Base-by-base conservation (phyloP, 2,888 invertebrate genomes). In the Amblyjoppa fuscipennis region DNA sequence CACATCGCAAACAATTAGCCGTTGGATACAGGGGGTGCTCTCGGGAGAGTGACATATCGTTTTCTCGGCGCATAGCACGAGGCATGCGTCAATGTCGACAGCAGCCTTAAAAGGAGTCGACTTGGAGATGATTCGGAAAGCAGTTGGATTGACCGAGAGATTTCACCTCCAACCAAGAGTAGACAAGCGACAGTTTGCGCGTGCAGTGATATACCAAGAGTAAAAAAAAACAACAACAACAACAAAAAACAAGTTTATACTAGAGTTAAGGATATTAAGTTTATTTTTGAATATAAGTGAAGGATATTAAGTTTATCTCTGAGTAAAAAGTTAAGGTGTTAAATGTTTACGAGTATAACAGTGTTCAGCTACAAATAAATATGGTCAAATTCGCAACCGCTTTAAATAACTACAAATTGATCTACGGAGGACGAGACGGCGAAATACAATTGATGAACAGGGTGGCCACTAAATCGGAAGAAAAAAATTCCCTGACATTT, bases 31-130 rank as follows among this genome's bases (percentile, higher is more conserved):
- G 16, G 20, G 41, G 1, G 49, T 59, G 20, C 16, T 80, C 2
- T 4, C 16, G n/a, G 0, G 41, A 84, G n/a, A 85, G 88, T 79
- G 91, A 90, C 2, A 70, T 90, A n/a, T 68, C 0, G 71, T 78
- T 31, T 90, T 90, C 69, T 85, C 86, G 3, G 86, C 90, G 0
- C 85, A 90, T 45, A 89, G 87, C 49, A 90, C 90, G 1, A 59
- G 90, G 2, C 91, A 91, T 49, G 91, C 89, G 0, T 83, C 89
- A 3, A 90, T 90, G 4, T 91, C 90, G 11, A 85, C 87, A 11
- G 90, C 90, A 0, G 74, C 69, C 11, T 56, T 87, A 61, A 85
- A 85, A 38, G 89, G 89, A 9, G 81, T 91, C 9, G 84, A 51
- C 66, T 34, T 89, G 28, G 89, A 89, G 56, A 71, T 78, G 3